Base-by-base conservation (phyloP, 2,888 invertebrate genomes). In the Zeuzera pyrina region DNA sequence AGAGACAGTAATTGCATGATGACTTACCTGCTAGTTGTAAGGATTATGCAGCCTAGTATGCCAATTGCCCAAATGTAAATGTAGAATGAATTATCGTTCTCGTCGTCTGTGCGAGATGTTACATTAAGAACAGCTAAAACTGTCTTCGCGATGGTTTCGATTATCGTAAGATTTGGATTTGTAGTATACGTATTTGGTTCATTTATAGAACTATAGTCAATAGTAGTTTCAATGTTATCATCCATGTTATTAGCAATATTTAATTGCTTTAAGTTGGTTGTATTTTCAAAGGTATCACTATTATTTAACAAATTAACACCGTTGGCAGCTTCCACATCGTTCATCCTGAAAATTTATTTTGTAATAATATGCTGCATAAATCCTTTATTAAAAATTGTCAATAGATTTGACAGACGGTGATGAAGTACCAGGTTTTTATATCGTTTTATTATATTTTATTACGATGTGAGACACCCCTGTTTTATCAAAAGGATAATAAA, bases 61-160 rank as follows among this genome's bases (percentile, higher is more conserved):
- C 87, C 85, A 16, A 65, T 51, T 1, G 86, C 86, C 71, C 90
- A 90, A 35, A 90, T 69, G 41, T 83, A 84, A 47, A 88, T 87
- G 41, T 72, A 83, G 34, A 42, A 73, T 0, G 49, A 38, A 41
- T 78, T 59, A 32, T 73, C 65, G 33, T 73, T 24, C 43, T 50
- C 21, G n/a, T n/a, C n/a, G n/a, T n/a, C n/a, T n/a, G n/a, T n/a
- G n/a, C n/a, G n/a, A n/a, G n/a, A n/a, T 2, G 50, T 56, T 2
- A 72, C 50, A 30, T 67, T 58, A 29, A 68, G 60, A 29, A 72
- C 53, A 0, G 63, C 45, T 1, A 64, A 36, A 0, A 54, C 62
- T 1, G 73, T 72, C 27, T 61, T 63, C 22, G 70, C 34, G 36
- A 70, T 55, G 0, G 66, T 69, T 5, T 56, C 66, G 2, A 74